These are phyloP conservation scores for Melanocharis versteri DNA, from an alignment of 2,113 vertebrate genomes.

Conservation along the genomic window DNA sequence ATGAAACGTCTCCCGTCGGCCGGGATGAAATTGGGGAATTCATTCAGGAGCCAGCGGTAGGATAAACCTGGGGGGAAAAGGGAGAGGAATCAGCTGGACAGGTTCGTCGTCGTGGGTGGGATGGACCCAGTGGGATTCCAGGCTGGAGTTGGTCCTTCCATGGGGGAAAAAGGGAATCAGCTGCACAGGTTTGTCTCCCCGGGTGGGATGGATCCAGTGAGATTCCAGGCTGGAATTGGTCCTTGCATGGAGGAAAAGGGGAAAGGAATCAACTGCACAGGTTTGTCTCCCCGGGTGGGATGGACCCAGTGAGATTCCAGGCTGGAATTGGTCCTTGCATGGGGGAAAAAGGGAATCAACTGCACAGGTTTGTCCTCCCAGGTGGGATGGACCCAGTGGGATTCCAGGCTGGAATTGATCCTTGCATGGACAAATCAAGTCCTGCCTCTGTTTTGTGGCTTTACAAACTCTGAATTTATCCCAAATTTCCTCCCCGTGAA, in stretches of 20 bases:
- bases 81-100: neutral
- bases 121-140: neutral
- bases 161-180: neutral
- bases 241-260: neutral
- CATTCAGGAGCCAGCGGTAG: conserved; percentile 93
- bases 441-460: neutral
- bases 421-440: neutral
- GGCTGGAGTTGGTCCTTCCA: neutral
- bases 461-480: neutral
- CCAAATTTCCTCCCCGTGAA: neutral
- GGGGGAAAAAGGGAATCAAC: neutral
- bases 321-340: neutral
- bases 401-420: neutral
- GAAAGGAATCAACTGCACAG: neutral
- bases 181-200: neutral
- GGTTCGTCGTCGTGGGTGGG: neutral
- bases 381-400: neutral
- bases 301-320: neutral
- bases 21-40: conserved; percentile 91
- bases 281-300: neutral
- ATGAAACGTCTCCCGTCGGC: conserved; percentile 85
- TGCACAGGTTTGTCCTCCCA: neutral
- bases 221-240: neutral
- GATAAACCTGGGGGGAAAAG: conserved; percentile 77
- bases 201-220: neutral